phyloP scores from a whole-genome alignment of 2,797 vertebrate genomes.

The Rhabdomys pumilio region DNA sequence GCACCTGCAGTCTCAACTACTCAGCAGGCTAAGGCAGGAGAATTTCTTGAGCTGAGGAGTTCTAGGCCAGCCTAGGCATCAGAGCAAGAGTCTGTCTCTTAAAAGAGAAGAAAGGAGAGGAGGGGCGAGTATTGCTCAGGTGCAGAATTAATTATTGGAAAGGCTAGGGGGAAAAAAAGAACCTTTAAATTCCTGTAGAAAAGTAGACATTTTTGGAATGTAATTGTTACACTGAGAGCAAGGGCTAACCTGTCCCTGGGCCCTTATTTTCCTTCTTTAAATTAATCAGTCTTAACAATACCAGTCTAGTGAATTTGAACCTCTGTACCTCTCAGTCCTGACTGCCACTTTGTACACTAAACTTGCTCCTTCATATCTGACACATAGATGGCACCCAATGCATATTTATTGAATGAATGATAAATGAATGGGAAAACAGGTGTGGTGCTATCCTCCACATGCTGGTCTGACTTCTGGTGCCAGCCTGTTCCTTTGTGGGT shows the following conservation, averaged over 20 bases:
- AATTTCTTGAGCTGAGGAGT: background rate
- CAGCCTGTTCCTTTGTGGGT: conserved; percentile 24
- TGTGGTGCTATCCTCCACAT: background rate
- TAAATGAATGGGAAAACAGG: background rate
- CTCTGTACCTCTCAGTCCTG: background rate
- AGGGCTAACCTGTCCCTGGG: background rate
- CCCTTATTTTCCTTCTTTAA: background rate
- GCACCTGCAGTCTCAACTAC: background rate
- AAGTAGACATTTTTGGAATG: background rate
- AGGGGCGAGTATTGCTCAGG: background rate
- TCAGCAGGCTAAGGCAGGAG: background rate
- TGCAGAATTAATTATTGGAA: background rate
- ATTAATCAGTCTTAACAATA: background rate
- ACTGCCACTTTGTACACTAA: background rate
- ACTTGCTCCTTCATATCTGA: conserved; percentile 29
- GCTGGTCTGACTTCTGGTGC: conserved; percentile 34
- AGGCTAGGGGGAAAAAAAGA: conserved; percentile 7
- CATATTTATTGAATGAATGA: conserved; percentile 18
- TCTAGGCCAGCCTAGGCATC: background rate
- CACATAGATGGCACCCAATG: conserved; percentile 12
- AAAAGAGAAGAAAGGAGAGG: background rate
- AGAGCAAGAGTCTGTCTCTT: background rate
- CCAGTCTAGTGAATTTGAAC: background rate
- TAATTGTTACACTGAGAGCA: background rate
- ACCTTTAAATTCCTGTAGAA: background rate